Base-by-base conservation (phyloP, 2,888 invertebrate genomes). In the Sclerodermus sp. region DNA sequence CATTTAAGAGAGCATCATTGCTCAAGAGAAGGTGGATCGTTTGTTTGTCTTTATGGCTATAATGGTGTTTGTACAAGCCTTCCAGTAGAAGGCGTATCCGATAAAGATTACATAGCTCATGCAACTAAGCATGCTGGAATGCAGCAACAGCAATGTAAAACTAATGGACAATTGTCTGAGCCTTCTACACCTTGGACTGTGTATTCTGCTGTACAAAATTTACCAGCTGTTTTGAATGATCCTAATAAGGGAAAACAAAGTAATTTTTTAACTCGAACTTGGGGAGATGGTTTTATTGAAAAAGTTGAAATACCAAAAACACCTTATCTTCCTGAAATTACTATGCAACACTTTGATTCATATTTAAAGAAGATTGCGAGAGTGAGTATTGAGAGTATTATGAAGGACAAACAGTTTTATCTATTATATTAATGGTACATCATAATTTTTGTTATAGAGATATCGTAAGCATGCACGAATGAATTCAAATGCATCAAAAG, bases 241-340 rank as follows among this genome's bases (percentile, higher is more conserved):
- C 97, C 97, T 0, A 88, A 89, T 57, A 87, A 89, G 71, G 90
- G 95, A 60, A 97, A 95, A 79, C 91, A 92, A 77, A 85, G 85
- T 57, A 87, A 96, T 78, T 94, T 99, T 73, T 96, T 99, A 72
- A 96, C 96, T 0, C 94, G 93, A 78, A 95, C 95, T 55, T 99
- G 98, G 98, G 98, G 99, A 39, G 96, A 96, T 69, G 84, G 86
- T 51, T 99, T 99, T 79, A 85, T 94, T 15, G 96, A 96, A 57
- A 88, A 90, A 67, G 82, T 84, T 18, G 85, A 87, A 40, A 85
- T 96, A 65, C 84, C 87, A 34, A 86, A 88, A 60, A 91, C 91
- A 66, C 86, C 88, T 1, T 87, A 90, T 76, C 80, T 96, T 62
- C 93, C 93, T 36, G 89, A 92, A 67, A 88, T 97, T 51, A 87